A percentile compares a stretch with the other conserved stretches of the same genome.
Conservation (phyloP, 2,888 invertebrate genomes). For the Drosophila kambysellisi region DNA sequence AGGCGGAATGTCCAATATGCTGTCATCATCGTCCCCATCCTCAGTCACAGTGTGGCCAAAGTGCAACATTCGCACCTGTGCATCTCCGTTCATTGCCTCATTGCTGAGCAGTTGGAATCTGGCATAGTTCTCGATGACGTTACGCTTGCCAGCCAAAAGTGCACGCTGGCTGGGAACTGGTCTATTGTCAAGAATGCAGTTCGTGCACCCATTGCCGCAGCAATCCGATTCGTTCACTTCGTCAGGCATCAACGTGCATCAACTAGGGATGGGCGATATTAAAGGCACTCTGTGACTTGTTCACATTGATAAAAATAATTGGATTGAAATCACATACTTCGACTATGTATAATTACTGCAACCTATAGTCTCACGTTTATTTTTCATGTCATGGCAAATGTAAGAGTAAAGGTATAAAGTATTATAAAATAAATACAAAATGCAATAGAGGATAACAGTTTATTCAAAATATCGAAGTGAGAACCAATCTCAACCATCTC, state of each 20-base stretch:
- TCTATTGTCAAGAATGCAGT: constrained; percentile 82
- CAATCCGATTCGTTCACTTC: constrained; percentile 76
- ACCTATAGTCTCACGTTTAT: neutral
- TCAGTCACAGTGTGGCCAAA: constrained; percentile 56
- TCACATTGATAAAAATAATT: neutral
- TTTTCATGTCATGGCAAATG: neutral
- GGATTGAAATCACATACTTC: neutral
- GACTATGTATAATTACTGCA: neutral
- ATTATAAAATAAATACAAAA: neutral
- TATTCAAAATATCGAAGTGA: neutral
- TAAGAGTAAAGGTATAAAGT: too few species aligned
- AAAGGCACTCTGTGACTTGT: neutral
- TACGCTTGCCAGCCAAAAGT: constrained; percentile 58
- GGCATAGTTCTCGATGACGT: constrained; percentile 67
- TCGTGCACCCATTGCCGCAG: constrained; percentile 84
- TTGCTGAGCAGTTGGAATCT: constrained; percentile 56
- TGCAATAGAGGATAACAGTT: neutral
- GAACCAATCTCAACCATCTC: neutral
- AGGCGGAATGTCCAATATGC: constrained; percentile 77
- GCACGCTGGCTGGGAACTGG: constrained; percentile 52
- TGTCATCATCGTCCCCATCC: constrained; percentile 38
- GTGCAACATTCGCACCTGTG: constrained; percentile 69
- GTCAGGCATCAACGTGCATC: constrained; percentile 31
- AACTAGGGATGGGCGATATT: constrained; percentile 32
- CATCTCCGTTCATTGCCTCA: constrained; percentile 33